Conservation (phyloP, 2,888 invertebrate species). For the Phragmatobia fuliginosa region DNA sequence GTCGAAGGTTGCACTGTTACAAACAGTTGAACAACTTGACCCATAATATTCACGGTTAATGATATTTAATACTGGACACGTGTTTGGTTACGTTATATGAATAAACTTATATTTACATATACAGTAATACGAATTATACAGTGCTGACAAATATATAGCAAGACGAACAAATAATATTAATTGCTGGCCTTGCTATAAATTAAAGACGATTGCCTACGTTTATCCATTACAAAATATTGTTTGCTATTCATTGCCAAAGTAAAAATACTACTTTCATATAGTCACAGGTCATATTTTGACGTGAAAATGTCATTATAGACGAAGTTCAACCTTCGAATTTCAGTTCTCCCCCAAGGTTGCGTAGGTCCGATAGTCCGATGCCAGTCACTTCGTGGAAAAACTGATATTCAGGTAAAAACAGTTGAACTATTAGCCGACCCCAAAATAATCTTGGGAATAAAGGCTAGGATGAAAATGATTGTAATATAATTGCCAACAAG, state of each 20-base stretch:
- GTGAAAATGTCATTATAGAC: background rate
- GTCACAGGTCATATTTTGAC: no score
- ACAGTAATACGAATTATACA: background rate
- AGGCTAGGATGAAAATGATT: background rate
- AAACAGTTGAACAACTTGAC: conserved; percentile 33
- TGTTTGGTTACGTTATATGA: background rate
- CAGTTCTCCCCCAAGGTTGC: no score
- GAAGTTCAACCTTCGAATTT: no score
- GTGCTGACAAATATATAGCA: no score
- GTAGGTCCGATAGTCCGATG: no score
- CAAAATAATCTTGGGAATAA: no score
- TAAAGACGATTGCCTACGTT: background rate
- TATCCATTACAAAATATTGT: background rate
- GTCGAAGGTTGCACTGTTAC: conserved; percentile 3
- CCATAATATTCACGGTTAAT: conserved; percentile 31
- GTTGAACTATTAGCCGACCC: no score
- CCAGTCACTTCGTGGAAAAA: no score
- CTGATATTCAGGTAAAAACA: no score
- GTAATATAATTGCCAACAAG: no score
- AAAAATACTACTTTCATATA: no score
- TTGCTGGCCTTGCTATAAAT: background rate
- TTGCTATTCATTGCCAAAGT: background rate
- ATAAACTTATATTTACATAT: background rate
- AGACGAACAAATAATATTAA: no score
- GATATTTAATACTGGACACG: background rate